Conservation (phyloP, 2,797 vertebrate species). For the Trachurus trachurus region DNA sequence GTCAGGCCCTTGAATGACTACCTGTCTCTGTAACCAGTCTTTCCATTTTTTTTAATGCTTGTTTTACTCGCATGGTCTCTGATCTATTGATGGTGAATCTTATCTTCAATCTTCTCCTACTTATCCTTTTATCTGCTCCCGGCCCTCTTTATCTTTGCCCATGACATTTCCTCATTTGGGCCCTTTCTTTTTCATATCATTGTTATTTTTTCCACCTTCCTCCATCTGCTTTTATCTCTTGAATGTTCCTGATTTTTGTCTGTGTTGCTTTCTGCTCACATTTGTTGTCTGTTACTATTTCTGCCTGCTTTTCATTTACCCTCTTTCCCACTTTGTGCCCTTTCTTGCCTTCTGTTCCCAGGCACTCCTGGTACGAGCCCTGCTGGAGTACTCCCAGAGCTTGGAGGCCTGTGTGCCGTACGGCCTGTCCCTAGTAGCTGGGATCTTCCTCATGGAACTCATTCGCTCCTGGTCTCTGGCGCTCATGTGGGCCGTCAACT, state of each 20-base stretch:
- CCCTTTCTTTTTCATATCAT: background rate
- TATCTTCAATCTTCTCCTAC: slow-evolving; percentile 17
- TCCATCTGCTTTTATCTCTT: slow-evolving; percentile 13
- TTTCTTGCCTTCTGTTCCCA: slow-evolving; percentile 49
- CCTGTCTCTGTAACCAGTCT: background rate
- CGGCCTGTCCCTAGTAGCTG: slow-evolving; percentile 84
- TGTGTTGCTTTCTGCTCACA: background rate
- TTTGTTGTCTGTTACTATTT: slow-evolving; percentile 1
- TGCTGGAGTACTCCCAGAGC: slow-evolving; percentile 88
- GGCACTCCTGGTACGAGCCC: slow-evolving; percentile 86
- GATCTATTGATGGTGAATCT: slow-evolving; percentile 17
- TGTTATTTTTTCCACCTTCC: background rate
- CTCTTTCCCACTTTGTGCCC: background rate
- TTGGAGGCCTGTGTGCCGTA: slow-evolving; percentile 72
- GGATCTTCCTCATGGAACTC: slow-evolving; percentile 87
- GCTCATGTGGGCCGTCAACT: slow-evolving; percentile 89
- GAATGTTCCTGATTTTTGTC: background rate
- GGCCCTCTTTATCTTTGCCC: slow-evolving; percentile 29
- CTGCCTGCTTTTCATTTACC: background rate
- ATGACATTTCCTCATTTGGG: slow-evolving; percentile 21
- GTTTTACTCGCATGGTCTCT: slow-evolving; percentile 7
- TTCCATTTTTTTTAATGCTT: background rate
- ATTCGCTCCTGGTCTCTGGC: slow-evolving; percentile 88
- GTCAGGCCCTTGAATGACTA: background rate
- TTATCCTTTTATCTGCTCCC: background rate